Evolutionary conservation across 2,113 vertebrate species (phyloP).

Genomic region (Felis chaus): DNA sequence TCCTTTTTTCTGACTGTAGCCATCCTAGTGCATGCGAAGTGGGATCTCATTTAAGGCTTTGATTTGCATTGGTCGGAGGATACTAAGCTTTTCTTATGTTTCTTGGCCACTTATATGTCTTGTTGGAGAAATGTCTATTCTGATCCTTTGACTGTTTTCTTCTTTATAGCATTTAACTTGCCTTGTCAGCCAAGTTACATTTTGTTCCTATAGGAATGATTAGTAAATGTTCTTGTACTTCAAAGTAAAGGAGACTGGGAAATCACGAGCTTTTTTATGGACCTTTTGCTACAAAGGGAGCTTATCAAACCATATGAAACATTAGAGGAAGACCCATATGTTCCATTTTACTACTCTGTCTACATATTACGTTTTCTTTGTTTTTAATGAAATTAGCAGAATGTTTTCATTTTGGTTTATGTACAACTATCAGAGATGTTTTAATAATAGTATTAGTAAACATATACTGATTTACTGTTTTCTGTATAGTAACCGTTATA

Average conservation of each 20-base stretch:
- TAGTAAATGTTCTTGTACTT: background rate
- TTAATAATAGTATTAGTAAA: background rate
- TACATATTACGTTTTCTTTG: background rate
- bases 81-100: background rate
- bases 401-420: background rate
- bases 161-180: background rate
- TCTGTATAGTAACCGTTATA: background rate
- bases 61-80: conserved; percentile 6
- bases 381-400: conserved; percentile 13
- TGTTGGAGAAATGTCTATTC: background rate
- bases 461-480: background rate
- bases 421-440: background rate
- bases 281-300: background rate
- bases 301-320: background rate
- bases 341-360: background rate
- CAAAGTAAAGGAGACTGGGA: background rate
- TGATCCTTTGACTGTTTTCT: background rate
- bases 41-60: background rate
- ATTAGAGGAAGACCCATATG: background rate
- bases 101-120: background rate
- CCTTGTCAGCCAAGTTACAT: background rate
- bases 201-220: background rate
- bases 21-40: background rate
- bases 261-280: background rate
- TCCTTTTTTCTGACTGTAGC: background rate